Conservation (phyloP, 2,888 invertebrate genomes). For the Pyrrhosoma nymphula region DNA sequence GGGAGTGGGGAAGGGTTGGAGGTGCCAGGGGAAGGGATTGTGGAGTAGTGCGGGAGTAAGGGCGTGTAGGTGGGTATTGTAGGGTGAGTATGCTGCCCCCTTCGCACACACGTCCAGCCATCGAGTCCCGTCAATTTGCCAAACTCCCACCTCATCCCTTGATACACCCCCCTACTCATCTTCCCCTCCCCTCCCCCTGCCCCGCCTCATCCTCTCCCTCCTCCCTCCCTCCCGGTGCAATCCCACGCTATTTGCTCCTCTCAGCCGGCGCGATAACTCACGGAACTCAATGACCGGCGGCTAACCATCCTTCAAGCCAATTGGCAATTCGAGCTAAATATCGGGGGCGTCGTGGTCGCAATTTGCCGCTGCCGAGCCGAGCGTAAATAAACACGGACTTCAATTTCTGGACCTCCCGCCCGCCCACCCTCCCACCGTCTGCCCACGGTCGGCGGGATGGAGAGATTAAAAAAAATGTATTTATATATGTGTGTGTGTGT, state of each 20-base stretch:
- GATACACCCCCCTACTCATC: neutral
- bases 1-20: neutral
- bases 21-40: neutral
- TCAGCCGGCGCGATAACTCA: constrained; percentile 63
- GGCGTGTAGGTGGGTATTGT: neutral
- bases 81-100: neutral
- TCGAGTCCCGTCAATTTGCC: constrained; percentile 28
- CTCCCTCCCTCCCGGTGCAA: neutral
- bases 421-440: neutral
- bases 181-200: neutral
- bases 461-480: constrained; percentile 29
- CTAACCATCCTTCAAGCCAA: constrained; percentile 67
- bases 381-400: constrained; percentile 63
- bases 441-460: neutral
- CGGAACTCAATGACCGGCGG: constrained; percentile 63
- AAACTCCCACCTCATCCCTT: neutral
- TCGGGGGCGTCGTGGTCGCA: constrained; percentile 65
- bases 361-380: constrained; percentile 56
- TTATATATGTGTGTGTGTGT: neutral
- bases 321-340: constrained; percentile 66
- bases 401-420: neutral
- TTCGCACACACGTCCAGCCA: neutral
- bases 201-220: neutral
- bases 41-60: neutral
- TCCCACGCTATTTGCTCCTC: constrained; percentile 40